Evolutionary conservation across 2,113 vertebrate genomes (phyloP).

Genomic region (Festucalex cinctus): DNA sequence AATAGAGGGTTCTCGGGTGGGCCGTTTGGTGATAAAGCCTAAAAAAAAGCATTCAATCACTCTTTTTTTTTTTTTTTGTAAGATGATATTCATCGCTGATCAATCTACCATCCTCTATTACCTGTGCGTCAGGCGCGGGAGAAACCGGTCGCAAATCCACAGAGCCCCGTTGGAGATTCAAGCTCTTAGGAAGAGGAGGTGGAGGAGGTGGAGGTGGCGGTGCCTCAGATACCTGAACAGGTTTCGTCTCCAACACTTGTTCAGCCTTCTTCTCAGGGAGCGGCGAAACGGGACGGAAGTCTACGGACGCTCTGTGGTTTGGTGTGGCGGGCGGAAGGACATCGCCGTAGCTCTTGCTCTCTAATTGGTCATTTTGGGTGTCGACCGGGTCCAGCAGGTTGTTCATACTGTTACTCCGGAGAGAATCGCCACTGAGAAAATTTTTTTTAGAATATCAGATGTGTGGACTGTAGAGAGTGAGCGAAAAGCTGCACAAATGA

Average conservation of each 20-base stretch:
- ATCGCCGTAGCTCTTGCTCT: conserved; percentile 48
- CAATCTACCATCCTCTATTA: conserved; percentile 1
- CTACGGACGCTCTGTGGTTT: conserved; percentile 58
- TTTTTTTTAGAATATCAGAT: neutral
- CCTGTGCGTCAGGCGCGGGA: conserved; percentile 56
- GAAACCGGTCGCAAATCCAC: conserved; percentile 55
- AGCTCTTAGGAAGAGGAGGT: conserved; percentile 17
- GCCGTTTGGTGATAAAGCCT: conserved; percentile 57
- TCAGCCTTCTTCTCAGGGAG: conserved; percentile 62
- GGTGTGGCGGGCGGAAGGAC: conserved; percentile 60
- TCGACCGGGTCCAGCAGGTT: conserved; percentile 78
- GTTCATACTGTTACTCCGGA: conserved; percentile 82
- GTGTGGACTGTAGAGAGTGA: neutral
- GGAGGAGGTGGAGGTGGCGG: conserved; percentile 49
- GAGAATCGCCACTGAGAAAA: conserved; percentile 67
- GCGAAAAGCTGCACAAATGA: neutral
- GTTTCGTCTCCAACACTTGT: conserved; percentile 26
- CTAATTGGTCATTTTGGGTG: conserved; percentile 53
- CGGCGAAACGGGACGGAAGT: conserved; percentile 54
- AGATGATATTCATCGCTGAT: neutral
- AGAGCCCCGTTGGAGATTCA: conserved; percentile 43
- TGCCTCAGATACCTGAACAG: conserved; percentile 48
- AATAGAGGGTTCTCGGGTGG: conserved; percentile 69
- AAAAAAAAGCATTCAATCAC: neutral
- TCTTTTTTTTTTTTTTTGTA: neutral